A percentile compares a stretch with the other conserved stretches of the same genome.
These are phyloP conservation scores for Oryzias woworae DNA, from an alignment of 2,113 vertebrate genomes.

Conservation along the genomic window DNA sequence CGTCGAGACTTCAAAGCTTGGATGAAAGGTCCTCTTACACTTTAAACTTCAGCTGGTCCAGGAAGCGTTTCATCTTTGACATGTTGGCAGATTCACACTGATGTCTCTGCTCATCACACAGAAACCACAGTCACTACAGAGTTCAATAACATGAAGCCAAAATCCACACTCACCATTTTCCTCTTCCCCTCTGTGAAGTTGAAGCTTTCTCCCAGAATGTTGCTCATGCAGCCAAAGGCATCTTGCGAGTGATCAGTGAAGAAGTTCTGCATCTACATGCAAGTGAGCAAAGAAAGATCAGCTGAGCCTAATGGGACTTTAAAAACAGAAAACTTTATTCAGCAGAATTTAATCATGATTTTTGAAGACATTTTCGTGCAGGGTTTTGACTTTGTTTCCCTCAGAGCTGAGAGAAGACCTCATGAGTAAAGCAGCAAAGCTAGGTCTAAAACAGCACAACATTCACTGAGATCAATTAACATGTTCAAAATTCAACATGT, in stretches of 20 bases:
- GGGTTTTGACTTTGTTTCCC: too few species aligned
- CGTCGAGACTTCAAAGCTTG: too few species aligned
- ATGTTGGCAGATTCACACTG: slow-evolving; percentile 1
- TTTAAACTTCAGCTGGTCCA: slow-evolving; percentile 18
- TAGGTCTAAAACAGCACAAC: too few species aligned
- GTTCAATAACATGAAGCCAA: too few species aligned
- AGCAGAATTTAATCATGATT: too few species aligned
- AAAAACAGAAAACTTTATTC: too few species aligned
- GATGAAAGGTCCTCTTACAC: slow-evolving; percentile 36
- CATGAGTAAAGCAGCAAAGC: too few species aligned
- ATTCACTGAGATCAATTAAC: too few species aligned
- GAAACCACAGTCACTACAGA: background rate
- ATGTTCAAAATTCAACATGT: too few species aligned
- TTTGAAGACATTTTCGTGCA: too few species aligned
- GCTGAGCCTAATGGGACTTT: background rate
- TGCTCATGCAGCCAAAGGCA: slow-evolving; percentile 76
- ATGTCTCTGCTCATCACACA: slow-evolving; percentile 9
- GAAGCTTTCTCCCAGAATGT: slow-evolving; percentile 74
- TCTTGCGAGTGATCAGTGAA: slow-evolving; percentile 75
- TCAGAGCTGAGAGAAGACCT: too few species aligned
- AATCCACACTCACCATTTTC: slow-evolving; percentile 29
- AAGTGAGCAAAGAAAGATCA: background rate
- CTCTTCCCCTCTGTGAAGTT: slow-evolving; percentile 13
- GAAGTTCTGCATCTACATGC: slow-evolving; percentile 79
- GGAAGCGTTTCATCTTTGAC: slow-evolving; percentile 10